phyloP scores from a whole-genome alignment of 2,797 vertebrate species.

The Acanthurus leucopareius region DNA sequence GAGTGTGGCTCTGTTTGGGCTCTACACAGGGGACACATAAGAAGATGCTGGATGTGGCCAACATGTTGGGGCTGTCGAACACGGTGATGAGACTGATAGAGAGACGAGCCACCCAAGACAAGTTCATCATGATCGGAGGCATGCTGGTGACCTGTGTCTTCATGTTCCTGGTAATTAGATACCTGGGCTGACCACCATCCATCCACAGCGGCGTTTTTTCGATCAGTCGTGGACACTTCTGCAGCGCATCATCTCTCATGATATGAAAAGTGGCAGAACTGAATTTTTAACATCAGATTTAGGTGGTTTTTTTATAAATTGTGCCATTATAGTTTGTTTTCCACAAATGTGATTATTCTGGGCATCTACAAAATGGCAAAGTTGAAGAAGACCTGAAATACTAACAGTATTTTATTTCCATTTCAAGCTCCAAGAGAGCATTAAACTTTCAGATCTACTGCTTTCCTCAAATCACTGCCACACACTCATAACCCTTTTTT shows the following conservation, averaged over 20 bases:
- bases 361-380: conserved; percentile 31
- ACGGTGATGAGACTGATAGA: conserved; percentile 98
- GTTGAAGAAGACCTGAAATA: conserved; percentile 21
- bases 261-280: conserved; percentile 63
- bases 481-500: background rate
- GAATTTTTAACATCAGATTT: conserved; percentile 45
- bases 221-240: conserved; percentile 58
- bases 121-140: conserved; percentile 96
- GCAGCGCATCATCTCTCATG: conserved; percentile 62
- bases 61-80: conserved; percentile 97
- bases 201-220: conserved; percentile 3
- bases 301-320: conserved; percentile 31
- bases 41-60: conserved; percentile 98
- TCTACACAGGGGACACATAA: conserved; percentile 92
- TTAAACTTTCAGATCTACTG: conserved; percentile 31
- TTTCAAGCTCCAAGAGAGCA: conserved; percentile 25
- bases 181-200: conserved; percentile 89
- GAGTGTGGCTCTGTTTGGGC: conserved; percentile 3
- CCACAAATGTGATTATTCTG: conserved; percentile 10
- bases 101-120: conserved; percentile 95
- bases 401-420: conserved; percentile 67
- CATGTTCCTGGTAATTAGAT: conserved; percentile 94
- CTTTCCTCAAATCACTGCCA: conserved; percentile 35
- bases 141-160: conserved; percentile 95
- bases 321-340: conserved; percentile 42